These are phyloP conservation scores for Pipra filicauda DNA, from an alignment of 2,113 vertebrate species.

Conservation along the genomic window DNA sequence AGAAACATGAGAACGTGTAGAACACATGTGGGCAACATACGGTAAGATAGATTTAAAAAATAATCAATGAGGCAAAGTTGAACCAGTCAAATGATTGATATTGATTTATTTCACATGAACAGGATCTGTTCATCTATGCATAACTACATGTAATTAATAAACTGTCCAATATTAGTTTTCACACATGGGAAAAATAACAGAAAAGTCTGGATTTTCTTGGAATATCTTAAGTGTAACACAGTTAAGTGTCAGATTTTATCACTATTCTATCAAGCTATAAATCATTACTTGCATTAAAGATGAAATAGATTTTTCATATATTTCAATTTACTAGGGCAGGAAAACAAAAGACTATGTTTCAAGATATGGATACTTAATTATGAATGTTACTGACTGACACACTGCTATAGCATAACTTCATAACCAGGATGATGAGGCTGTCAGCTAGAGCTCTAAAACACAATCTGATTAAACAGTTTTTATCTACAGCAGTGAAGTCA, in stretches of 20 bases:
- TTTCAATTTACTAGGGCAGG: background rate
- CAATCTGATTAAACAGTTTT: background rate
- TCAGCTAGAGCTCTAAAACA: background rate
- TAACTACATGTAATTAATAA: background rate
- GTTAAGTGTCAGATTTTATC: background rate
- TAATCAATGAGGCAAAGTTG: background rate
- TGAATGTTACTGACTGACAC: background rate
- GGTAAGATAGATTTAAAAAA: background rate
- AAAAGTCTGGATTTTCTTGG: background rate
- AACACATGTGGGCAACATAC: background rate
- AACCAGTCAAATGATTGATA: background rate
- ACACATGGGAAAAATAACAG: background rate
- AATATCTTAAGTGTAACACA: background rate
- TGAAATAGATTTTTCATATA: background rate
- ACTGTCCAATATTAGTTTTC: background rate
- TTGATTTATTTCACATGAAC: background rate
- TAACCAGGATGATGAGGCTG: background rate
- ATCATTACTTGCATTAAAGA: constrained; percentile 42
- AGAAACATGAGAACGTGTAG: background rate
- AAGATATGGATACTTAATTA: constrained; percentile 16
- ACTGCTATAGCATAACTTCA: background rate
- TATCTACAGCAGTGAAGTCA: background rate
- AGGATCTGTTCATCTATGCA: background rate
- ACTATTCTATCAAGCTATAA: constrained; percentile 24
- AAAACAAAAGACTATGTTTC: constrained; percentile 49